Percentiles rank a stretch among this genome's conserved stretches.
These are phyloP conservation scores for Cotesia glomerata DNA, from an alignment of 1,140 invertebrate genomes.

Conservation along the genomic window DNA sequence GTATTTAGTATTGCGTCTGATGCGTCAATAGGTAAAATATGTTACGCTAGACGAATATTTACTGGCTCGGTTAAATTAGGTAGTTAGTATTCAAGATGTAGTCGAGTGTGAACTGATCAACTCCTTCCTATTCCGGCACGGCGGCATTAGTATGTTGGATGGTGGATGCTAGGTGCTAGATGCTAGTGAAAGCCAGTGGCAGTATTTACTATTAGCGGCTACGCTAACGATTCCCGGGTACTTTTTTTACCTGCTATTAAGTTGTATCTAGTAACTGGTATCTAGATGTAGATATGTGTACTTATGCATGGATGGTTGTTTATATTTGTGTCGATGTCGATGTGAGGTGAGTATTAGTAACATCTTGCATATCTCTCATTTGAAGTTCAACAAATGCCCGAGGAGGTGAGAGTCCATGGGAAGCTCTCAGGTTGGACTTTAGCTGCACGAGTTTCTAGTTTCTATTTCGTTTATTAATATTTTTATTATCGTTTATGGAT, in stretches of 20 bases:
- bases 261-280: too few relatives aligned
- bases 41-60: too few relatives aligned
- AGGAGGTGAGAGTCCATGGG: constrained; percentile 63
- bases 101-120: too few relatives aligned
- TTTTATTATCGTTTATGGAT: not conserved
- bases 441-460: constrained; percentile 47
- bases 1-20: too few relatives aligned
- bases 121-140: too few relatives aligned
- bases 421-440: constrained; percentile 60
- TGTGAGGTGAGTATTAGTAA: not conserved
- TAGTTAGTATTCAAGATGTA: too few relatives aligned
- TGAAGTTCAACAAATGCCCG: constrained; percentile 59
- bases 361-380: constrained; percentile 32
- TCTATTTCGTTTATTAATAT: constrained; percentile 39
- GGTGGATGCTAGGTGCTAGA: too few relatives aligned
- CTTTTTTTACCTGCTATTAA: not conserved
- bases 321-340: not conserved
- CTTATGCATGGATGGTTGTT: not conserved
- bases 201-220: not conserved
- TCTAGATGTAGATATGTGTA: not conserved
- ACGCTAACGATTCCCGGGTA: too few relatives aligned
- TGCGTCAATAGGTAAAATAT: too few relatives aligned
- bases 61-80: too few relatives aligned
- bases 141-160: too few relatives aligned
- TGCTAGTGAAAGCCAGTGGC: not conserved